Percentiles rank a stretch among this genome's conserved stretches.
phyloP scores from a whole-genome alignment of 1,140 invertebrate species.

The Zaprionus tsacasi region DNA sequence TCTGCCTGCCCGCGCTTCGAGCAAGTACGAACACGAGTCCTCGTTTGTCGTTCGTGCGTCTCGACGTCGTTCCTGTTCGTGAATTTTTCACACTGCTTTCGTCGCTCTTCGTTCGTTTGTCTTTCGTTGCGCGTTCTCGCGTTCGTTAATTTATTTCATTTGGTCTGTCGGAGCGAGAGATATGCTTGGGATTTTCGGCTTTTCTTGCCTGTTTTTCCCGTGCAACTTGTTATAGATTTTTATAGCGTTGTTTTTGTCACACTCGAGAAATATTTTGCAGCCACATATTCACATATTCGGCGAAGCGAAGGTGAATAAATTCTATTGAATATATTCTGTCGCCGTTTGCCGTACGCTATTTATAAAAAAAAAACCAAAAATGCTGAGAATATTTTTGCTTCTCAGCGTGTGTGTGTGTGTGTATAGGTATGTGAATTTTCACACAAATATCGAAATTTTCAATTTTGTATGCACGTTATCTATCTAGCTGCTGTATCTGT shows the following conservation, averaged over 20 bases:
- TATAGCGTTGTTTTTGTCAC: slow-evolving; percentile 13
- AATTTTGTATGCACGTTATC: slow-evolving; percentile 7
- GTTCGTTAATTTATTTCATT: slow-evolving; percentile 18
- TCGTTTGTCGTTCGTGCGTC: slow-evolving; percentile 1
- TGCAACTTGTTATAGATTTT: slow-evolving; percentile 21
- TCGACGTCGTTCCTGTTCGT: not conserved
- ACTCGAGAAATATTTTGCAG: slow-evolving; percentile 16
- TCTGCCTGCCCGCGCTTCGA: not conserved
- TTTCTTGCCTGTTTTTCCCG: slow-evolving; percentile 12
- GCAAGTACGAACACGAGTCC: slow-evolving; percentile 18
- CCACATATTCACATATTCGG: slow-evolving; percentile 20
- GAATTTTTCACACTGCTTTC: not conserved
- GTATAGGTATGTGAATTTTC: not conserved
- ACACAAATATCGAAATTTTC: not conserved
- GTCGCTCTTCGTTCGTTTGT: not conserved
- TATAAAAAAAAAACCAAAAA: slow-evolving; percentile 6
- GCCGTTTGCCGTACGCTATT: slow-evolving; percentile 20
- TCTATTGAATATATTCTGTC: slow-evolving; percentile 10
- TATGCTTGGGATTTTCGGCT: slow-evolving; percentile 15
- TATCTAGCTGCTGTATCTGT: not conserved
- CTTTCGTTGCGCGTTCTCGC: not conserved
- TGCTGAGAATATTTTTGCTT: slow-evolving; percentile 5
- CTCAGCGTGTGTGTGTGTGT: not conserved
- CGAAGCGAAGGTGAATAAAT: slow-evolving; percentile 17
- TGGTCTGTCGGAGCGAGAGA: not conserved